A percentile compares a stretch with the other conserved stretches of the same genome.
These are phyloP conservation scores for Eriosoma lanigerum DNA, from an alignment of 1,140 invertebrate species.

Conservation along the genomic window DNA sequence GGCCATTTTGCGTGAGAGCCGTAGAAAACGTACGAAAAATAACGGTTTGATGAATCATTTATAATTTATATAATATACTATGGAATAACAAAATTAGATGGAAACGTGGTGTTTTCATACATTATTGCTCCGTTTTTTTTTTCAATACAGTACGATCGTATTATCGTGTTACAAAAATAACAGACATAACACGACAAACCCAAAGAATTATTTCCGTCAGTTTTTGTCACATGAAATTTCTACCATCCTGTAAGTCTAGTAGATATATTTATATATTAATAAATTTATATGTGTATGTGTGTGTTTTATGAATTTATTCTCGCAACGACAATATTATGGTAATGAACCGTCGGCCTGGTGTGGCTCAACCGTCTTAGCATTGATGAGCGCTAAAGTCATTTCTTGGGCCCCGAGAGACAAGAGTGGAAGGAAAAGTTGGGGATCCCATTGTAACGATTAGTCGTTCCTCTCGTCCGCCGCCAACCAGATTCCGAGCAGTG, in stretches of 20 bases:
- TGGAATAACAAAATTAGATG: too few species aligned
- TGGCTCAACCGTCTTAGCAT: neutral
- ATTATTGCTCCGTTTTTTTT: too few species aligned
- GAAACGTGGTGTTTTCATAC: neutral
- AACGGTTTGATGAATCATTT: conserved; percentile 2
- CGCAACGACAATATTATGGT: conserved; percentile 40
- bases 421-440: conserved; percentile 18
- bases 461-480: conserved; percentile 8
- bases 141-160: too few species aligned
- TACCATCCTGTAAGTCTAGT: too few species aligned
- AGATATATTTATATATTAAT: too few species aligned
- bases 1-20: neutral
- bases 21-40: conserved; percentile 24
- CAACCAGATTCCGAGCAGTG: conserved; percentile 11
- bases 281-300: neutral
- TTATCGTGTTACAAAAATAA: too few species aligned
- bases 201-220: too few species aligned
- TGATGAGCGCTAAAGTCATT: conserved; percentile 40
- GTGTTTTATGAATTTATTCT: conserved; percentile 36
- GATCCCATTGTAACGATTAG: conserved; percentile 46
- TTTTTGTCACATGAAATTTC: too few species aligned
- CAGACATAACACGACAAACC: too few species aligned
- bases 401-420: neutral
- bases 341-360: conserved; percentile 3
- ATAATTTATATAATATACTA: too few species aligned